Evolutionary conservation across 1,140 invertebrate genomes (phyloP), one percentile per base, ranked within the genome.

Genomic region (Brachionus plicatilis): DNA sequence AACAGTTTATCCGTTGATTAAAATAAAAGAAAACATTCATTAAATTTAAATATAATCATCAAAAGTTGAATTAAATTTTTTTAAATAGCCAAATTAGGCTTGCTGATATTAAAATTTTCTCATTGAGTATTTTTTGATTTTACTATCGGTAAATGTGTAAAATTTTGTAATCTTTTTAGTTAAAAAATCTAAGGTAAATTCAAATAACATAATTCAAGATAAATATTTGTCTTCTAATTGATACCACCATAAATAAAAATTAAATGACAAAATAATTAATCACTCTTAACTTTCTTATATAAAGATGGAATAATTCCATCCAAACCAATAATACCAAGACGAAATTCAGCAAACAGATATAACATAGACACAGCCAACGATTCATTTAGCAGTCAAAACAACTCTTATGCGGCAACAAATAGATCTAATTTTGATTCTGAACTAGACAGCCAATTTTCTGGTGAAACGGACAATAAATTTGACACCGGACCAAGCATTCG

Each of bases 321-420:
- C 9, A 82, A 82, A 20, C 79, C 79, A 68, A 82, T 68, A 9
- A 82, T 82, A 14, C 79, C 79, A 68, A 82, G 78, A 80, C 78
- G 78, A 17, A 80, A 80, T 41, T 80, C 78, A 41, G 78, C 78
- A 29, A 60, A 56, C 20, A 50, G 56, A 80, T 65, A 60, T 4
- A 80, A 80, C 47, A 2, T 41, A 2, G 41, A 75, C 17, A 43
- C 70, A 0, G 20, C 72, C 12, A 50, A 76, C 41, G 45, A 50
- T 50, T 47, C 20, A 76, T 20, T 27, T 8, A 14, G 20, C 43
- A 76, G 45, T 27, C 20, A 76, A 24, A 68, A 82, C n/a, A 65
- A 60, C 20, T 45, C 37, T 3, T 65, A 29, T 43, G 17, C 12
- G 12, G 37, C 27, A 0, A 65, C 79, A 24, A 68, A 45, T 29